phyloP scores from a whole-genome alignment of 1,140 invertebrate species.

The Drosophila rufa region DNA sequence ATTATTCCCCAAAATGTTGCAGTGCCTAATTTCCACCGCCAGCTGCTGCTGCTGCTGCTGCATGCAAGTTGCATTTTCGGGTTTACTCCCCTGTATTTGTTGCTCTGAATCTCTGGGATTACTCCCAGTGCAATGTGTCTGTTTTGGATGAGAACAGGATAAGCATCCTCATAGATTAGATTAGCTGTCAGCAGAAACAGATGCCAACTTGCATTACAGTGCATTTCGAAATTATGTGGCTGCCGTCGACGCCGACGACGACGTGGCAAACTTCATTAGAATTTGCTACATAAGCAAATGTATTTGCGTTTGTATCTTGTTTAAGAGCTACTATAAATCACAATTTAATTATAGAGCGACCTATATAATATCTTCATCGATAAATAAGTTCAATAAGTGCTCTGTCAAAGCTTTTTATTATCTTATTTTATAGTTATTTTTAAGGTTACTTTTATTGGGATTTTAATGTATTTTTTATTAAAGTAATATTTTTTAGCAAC shows the following conservation, averaged over 20 bases:
- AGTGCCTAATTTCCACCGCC: conserved; percentile 33
- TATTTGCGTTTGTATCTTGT: conserved; percentile 4
- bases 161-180: conserved; percentile 45
- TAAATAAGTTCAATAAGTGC: background rate
- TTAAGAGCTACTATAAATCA: conserved; percentile 1
- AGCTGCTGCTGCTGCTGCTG: conserved; percentile 17
- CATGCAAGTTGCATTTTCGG: conserved; percentile 12
- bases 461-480: too few relatives aligned
- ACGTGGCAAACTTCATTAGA: conserved; percentile 28
- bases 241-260: background rate
- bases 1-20: conserved; percentile 29
- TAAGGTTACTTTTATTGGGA: too few relatives aligned
- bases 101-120: conserved; percentile 2
- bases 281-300: background rate
- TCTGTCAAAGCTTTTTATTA: too few relatives aligned
- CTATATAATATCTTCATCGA: background rate
- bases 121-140: conserved; percentile 16
- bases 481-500: too few relatives aligned
- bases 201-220: conserved; percentile 22
- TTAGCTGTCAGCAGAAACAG: conserved; percentile 47
- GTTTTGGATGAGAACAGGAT: conserved; percentile 25
- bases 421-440: background rate
- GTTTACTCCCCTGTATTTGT: background rate
- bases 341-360: conserved; percentile 10
- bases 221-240: conserved; percentile 25